Evolutionary conservation across 2,113 vertebrate genomes (phyloP), one percentile per base, ranked within the genome.

Genomic region (Centropus unirufus): DNA sequence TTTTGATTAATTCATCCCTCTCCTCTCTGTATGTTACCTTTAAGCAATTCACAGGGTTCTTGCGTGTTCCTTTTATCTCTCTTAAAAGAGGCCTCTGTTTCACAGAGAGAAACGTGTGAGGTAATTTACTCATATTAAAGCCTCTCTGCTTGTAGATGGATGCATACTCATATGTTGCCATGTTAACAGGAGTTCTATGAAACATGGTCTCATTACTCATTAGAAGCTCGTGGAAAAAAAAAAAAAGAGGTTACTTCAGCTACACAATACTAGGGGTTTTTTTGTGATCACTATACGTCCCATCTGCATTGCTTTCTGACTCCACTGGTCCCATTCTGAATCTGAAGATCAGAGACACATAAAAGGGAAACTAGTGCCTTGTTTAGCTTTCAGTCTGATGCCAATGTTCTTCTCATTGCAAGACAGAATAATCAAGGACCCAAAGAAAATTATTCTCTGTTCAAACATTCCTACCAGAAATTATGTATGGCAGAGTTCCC

Each of bases 401-500:
- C 88, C 92, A 95, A 74, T 63, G 88, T 52, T 93, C 74, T 77
- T 91, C 87, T 40, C 78, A 18, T 18, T 88, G 82, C 67, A 90
- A 80, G 79, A 91, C 68, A 93, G 90, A 86, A 86, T 78, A 88
- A 94, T 82, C 94, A 92, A 77, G 57, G 51, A 61, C 72, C 13
- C 64, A 61, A 88, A 93, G 90, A 78, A 93, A 91, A 96, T 95
- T 90, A 96, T 96, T 95, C 90, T 83, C 90, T 88, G 72, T 69
- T 95, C 88, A 95, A 96, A 92, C 83, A 81, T 83, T 92, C 68
- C 88, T 84, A 93, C 67, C 90, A 78, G 88, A 93, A 97, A 94
- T 95, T 95, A 94, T 90, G 92, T 94, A 86, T 95, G 95, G 94
- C 95, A 96, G 84, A 85, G 75, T 96, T 96, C 93, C 93, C 95